phyloP scores from a whole-genome alignment of 2,113 vertebrate genomes.

The Clarias magur region DNA sequence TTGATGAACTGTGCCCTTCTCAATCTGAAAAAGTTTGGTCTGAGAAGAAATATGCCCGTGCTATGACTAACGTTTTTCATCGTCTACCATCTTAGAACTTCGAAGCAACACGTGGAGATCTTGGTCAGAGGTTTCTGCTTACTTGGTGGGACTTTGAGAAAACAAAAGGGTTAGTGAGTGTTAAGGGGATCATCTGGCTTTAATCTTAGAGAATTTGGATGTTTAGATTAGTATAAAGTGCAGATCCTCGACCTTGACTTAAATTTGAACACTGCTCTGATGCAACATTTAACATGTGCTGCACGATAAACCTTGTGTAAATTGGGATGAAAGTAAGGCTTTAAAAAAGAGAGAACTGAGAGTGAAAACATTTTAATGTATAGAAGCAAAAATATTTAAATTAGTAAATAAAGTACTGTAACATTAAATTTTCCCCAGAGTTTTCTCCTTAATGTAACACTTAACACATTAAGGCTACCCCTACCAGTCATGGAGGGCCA shows the following conservation, averaged over 20 bases:
- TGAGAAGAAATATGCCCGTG: not conserved
- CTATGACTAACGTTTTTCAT: not conserved
- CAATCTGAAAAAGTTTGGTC: not conserved
- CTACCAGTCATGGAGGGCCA: no score
- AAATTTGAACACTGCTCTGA: not conserved
- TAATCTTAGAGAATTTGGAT: not conserved
- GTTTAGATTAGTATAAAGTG: not conserved
- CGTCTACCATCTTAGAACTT: not conserved
- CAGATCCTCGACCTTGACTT: not conserved
- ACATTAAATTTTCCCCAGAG: no score
- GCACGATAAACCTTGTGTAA: not conserved
- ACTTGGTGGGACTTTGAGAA: slow-evolving; percentile 16
- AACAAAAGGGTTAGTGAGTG: not conserved
- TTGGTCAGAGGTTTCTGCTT: slow-evolving; percentile 12
- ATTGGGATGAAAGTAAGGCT: not conserved
- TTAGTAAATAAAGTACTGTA: not conserved
- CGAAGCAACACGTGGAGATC: not conserved
- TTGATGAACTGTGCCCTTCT: not conserved
- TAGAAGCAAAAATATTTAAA: not conserved
- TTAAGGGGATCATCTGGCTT: not conserved
- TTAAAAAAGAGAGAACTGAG: not conserved
- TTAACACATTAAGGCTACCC: no score
- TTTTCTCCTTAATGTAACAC: no score
- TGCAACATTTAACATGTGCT: not conserved
- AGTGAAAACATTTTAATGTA: not conserved